Evolutionary conservation across 2,797 vertebrate genomes (phyloP), one percentile per base, ranked within the genome.

Genomic region (Periophthalmus magnuspinnatus): DNA sequence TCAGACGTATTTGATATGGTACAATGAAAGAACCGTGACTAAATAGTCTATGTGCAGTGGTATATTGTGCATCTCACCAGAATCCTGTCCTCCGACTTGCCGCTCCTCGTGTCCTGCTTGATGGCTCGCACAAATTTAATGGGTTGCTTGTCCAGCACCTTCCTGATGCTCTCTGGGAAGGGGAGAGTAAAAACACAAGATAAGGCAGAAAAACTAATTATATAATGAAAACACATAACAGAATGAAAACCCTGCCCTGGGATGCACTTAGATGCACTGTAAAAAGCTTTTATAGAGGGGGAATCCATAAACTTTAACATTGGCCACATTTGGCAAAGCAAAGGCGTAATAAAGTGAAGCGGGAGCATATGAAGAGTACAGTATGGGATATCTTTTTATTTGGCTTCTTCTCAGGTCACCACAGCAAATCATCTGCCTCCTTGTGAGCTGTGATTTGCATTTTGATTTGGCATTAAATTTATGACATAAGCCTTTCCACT

Each of bases 51-150:
- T 58, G 56, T 58, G 56, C 11, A 24, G 17, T 52, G 8, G 57
- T 60, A 34, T 5, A 34, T 9, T 19, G 38, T 21, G 5, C 60
- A 33, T 76, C 95, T 95, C 80, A 96, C 96, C 94, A 97, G 89
- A 71, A 96, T 94, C 84, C 94, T 90, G 89, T 97, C 96, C 75
- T 97, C 96, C 1, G 92, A 93, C 76, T 95, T 96, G 86, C 95
- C 94, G 57, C 91, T 94, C 72, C 94, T 94, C 65, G 91, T 94
- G 81, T 96, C 96, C 74, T 95, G 91, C 86, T 95, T 96, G 89
- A 96, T 89, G 32, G 93, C 92, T 78, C 94, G 93, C 72, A 95
- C 91, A 68, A 95, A 93, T 86, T 95, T 95, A 85, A 95, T 83
- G 63, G 92, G 82, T 65, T 95, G 93, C 71, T 95, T 95, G 88